Base-by-base conservation (phyloP, 2,113 vertebrate genomes). In the Nanorana parkeri region DNA sequence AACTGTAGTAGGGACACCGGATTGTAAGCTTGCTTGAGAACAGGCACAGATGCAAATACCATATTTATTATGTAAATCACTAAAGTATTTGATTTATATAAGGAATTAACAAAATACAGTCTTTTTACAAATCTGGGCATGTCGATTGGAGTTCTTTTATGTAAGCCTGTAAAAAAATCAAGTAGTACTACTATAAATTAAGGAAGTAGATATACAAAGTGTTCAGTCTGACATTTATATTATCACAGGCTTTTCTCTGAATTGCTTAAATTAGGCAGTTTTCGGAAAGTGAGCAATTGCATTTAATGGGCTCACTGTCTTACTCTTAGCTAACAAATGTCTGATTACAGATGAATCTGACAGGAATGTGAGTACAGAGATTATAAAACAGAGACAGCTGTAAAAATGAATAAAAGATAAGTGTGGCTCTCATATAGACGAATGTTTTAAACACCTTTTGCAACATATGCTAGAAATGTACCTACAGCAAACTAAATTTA, bases 381-480 rank as follows among this genome's bases (percentile, higher is more conserved):
- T 24, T 69, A 21, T 54, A 71, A n/a, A 51, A 47, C 41, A 47
- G 41, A 47, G 68, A 54, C 47, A 28, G 47, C 54, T 71, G 24
- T 24, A 54, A 54, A 54, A 28, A 54, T 0, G 17, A 28, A 21
- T 71, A 47, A 47, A 47, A 47, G 41, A 47, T 47, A 47, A 47
- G 19, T 54, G 51, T 71, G 24, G 6, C 23, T 54, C 24, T 52
- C 17, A 54, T 58, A 56, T 20, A 51, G 23, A 51, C 28, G 41
- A 24, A 51, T 71, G 68, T 51, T 54, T 71, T 24, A 71, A 71
- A 71, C 21, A 71, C 5, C 16, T 54, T 71, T 71, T 71, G n/a
- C 51, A 54, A 51, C 68, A 54, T 28, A 71, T 54, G 23, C 19
- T 54, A 23, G 23, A 71, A 28, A 54, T 71, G 47, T 51, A 71